Conservation (phyloP, 2,113 vertebrate genomes). For the Rallus limicola region DNA sequence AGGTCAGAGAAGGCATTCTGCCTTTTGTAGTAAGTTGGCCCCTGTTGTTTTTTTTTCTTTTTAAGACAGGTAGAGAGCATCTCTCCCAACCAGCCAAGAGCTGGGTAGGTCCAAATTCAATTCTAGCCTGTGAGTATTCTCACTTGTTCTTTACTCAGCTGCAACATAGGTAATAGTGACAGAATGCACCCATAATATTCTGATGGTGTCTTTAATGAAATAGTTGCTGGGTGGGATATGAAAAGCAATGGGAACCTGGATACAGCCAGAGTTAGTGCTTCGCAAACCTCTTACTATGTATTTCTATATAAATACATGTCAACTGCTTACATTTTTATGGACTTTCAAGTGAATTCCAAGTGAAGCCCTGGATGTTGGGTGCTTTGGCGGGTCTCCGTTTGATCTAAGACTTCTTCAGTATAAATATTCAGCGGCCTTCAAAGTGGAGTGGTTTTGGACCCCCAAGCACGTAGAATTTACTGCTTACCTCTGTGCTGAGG, state of each 20-base stretch:
- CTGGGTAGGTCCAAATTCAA: background rate
- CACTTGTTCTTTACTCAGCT: background rate
- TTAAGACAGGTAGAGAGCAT: background rate
- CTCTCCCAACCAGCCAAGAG: background rate
- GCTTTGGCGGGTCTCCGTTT: conserved; percentile 27
- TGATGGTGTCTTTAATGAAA: background rate
- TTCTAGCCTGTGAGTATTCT: background rate
- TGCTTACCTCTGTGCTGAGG: background rate
- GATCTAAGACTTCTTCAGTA: conserved; percentile 12
- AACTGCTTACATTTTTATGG: conserved; percentile 30
- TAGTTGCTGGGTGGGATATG: background rate
- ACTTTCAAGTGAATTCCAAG: conserved; percentile 15
- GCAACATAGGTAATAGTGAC: background rate
- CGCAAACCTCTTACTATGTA: background rate
- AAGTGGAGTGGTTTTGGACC: conserved; percentile 28
- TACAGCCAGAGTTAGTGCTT: background rate
- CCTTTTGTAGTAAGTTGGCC: background rate
- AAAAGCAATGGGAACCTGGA: background rate
- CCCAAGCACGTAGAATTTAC: conserved; percentile 25
- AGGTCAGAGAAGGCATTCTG: background rate
- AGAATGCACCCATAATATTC: background rate
- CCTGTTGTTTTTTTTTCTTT: background rate
- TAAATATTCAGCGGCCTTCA: conserved; percentile 23
- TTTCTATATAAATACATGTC: conserved; percentile 38
- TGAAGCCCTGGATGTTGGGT: background rate